phyloP scores from a whole-genome alignment of 2,888 invertebrate species.

The Sinelater perroti region DNA sequence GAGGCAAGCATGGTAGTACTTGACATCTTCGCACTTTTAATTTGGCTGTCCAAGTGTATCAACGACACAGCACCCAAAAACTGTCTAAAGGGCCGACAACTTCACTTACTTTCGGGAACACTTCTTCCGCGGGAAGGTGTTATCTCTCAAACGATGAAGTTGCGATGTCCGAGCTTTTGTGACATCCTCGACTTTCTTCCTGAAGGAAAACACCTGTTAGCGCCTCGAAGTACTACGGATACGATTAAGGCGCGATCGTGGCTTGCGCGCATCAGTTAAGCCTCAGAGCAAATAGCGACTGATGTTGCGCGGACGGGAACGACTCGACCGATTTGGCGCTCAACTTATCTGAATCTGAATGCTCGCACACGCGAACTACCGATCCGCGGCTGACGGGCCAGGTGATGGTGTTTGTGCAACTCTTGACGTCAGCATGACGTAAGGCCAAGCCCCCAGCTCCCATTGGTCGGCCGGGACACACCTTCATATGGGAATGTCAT shows the following conservation, averaged over 20 bases:
- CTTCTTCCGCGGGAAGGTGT: conserved; percentile 31
- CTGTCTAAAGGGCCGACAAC: too few species aligned
- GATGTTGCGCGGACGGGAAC: background rate
- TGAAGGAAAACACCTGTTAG: conserved; percentile 38
- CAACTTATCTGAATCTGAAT: too few species aligned
- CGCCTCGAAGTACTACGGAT: conserved; percentile 14
- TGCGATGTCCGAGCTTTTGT: conserved; percentile 18
- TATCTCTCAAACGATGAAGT: conserved; percentile 37
- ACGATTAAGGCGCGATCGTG: too few species aligned
- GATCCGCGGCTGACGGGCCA: conserved; percentile 19
- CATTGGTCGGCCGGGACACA: conserved; percentile 41
- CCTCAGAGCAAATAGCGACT: too few species aligned
- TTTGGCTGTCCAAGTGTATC: too few species aligned
- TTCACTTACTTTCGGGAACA: conserved; percentile 44
- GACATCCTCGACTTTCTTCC: conserved; percentile 40
- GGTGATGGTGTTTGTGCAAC: conserved; percentile 34
- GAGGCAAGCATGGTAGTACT: too few species aligned
- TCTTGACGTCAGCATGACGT: conserved; percentile 38
- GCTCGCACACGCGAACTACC: conserved; percentile 27
- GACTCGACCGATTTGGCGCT: conserved; percentile 13
- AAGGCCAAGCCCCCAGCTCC: conserved; percentile 40
- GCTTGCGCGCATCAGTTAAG: too few species aligned
- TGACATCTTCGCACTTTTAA: too few species aligned
- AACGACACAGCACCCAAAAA: too few species aligned
- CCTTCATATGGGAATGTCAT: conserved; percentile 38